Evolutionary conservation across 2,797 vertebrate genomes (phyloP).

Genomic region (Gorsachius magnificus): DNA sequence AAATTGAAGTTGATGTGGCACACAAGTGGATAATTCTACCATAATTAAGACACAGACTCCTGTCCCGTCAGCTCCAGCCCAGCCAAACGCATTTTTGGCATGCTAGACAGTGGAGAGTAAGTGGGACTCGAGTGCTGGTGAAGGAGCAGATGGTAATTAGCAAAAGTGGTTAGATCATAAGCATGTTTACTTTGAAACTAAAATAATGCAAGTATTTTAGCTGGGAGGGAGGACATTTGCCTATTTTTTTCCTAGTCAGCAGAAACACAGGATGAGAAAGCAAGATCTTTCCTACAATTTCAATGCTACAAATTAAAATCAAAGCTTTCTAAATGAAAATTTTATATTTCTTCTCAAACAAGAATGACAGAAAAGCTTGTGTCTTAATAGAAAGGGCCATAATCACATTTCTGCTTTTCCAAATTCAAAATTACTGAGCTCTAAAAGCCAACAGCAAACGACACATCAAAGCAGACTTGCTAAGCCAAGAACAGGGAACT

Average conservation of each 20-base stretch:
- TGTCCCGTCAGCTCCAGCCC: neutral
- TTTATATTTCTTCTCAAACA: neutral
- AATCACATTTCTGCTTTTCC: slow-evolving; percentile 14
- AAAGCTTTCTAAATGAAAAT: slow-evolving; percentile 5
- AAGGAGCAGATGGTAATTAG: slow-evolving; percentile 27
- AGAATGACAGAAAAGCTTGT: neutral
- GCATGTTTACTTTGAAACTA: slow-evolving; percentile 24
- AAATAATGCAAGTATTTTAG: slow-evolving; percentile 15
- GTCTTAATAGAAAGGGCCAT: neutral
- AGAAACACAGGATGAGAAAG: neutral
- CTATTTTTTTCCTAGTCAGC: neutral
- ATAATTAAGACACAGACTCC: neutral
- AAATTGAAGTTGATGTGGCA: neutral
- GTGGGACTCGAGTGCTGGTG: neutral
- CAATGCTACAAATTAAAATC: slow-evolving; percentile 3
- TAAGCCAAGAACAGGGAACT: neutral
- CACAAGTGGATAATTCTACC: neutral
- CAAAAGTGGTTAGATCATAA: neutral
- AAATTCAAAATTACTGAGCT: slow-evolving; percentile 7
- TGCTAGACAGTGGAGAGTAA: neutral
- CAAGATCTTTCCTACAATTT: neutral
- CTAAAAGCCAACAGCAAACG: slow-evolving; percentile 5
- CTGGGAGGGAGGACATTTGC: neutral
- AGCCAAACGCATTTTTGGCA: neutral
- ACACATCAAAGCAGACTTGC: neutral